Conservation (phyloP, 2,797 vertebrate genomes). For the Euphonia xanthogaster region DNA sequence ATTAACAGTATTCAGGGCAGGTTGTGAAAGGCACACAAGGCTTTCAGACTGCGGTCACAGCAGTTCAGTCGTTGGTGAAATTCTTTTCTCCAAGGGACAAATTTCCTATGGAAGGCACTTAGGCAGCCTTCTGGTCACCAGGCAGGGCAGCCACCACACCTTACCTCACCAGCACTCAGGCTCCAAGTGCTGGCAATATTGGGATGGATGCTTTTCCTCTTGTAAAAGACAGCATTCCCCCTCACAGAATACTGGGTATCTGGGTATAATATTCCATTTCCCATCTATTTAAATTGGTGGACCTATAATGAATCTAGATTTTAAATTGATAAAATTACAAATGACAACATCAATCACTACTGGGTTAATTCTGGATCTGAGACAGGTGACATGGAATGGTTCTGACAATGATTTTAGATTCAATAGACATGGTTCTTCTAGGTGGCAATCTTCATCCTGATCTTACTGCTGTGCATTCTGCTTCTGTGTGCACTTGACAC, state of each 20-base stretch:
- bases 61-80: not conserved
- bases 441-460: not conserved
- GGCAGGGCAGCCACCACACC: not conserved
- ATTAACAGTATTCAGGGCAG: not conserved
- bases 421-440: not conserved
- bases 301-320: not conserved
- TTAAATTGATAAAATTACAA: not conserved
- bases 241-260: not conserved
- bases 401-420: not conserved
- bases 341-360: accelerated
- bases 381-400: not conserved
- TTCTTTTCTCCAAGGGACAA: not conserved
- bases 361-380: not conserved
- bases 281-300: not conserved
- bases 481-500: not conserved
- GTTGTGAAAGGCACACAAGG: not conserved
- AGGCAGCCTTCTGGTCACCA: not conserved
- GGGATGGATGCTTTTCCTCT: not conserved
- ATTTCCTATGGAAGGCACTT: not conserved
- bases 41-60: not conserved
- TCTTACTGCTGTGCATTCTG: not conserved
- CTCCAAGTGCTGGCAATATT: not conserved
- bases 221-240: not conserved
- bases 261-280: not conserved
- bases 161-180: not conserved